phyloP scores from a whole-genome alignment of 2,113 vertebrate species.

The Hypanus sabinus region DNA sequence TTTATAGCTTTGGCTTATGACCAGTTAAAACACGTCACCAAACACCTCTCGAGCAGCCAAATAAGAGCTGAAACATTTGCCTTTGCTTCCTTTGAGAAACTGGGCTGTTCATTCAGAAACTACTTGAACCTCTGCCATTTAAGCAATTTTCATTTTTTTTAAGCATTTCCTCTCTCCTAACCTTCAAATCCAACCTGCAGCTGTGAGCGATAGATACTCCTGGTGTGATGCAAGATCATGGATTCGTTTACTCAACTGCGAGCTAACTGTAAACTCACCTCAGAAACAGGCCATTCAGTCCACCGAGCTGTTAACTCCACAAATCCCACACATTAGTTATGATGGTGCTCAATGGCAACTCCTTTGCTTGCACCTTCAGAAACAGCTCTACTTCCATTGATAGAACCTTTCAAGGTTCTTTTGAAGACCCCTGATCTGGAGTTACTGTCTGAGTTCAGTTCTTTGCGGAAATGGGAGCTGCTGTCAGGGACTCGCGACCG shows the following conservation, averaged over 20 bases:
- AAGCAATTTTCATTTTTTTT: background rate
- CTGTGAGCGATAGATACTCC: background rate
- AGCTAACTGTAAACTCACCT: background rate
- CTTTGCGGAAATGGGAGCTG: no score
- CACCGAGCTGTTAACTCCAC: background rate
- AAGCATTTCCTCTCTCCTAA: background rate
- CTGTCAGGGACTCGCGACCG: no score
- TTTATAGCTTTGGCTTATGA: constrained; percentile 15
- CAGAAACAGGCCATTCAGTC: background rate
- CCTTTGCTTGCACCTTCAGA: no score
- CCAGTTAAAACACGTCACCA: constrained; percentile 28
- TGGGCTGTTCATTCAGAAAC: constrained; percentile 24
- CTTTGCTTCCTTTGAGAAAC: constrained; percentile 31
- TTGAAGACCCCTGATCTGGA: no score
- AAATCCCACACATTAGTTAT: background rate
- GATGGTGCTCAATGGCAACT: no score
- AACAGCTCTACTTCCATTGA: no score
- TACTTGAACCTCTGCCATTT: constrained; percentile 12
- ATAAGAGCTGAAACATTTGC: constrained; percentile 18
- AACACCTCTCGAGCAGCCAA: background rate
- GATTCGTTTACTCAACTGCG: background rate
- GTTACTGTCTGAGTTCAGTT: no score
- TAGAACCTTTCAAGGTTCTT: no score
- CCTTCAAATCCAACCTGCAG: background rate
- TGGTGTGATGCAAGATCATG: background rate